Conservation (phyloP, 2,113 vertebrate genomes). For the Toxostoma redivivum region DNA sequence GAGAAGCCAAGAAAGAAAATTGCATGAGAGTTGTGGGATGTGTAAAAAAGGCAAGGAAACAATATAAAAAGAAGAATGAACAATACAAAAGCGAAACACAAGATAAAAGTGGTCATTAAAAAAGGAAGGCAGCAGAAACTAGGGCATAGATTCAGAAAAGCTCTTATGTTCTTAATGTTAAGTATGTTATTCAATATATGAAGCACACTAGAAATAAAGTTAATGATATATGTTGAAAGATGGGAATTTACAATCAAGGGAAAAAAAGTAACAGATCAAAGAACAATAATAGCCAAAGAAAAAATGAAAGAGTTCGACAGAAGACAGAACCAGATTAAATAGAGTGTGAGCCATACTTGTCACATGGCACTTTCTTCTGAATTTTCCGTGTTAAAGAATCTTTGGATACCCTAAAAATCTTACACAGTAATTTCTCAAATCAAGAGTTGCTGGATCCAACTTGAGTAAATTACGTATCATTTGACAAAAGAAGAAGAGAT, state of each 20-base stretch:
- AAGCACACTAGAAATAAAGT: not conserved
- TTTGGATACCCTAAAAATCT: not conserved
- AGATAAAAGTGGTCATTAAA: constrained; percentile 17
- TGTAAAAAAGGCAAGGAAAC: not conserved
- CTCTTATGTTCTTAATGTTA: constrained; percentile 12
- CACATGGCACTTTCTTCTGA: not conserved
- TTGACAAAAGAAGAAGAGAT: not conserved
- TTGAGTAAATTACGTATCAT: not conserved
- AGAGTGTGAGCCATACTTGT: not conserved
- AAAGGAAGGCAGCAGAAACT: not conserved
- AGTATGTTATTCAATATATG: not conserved
- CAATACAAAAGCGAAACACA: not conserved
- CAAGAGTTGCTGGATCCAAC: not conserved
- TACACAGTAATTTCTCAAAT: not conserved
- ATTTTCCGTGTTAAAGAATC: not conserved
- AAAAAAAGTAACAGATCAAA: not conserved
- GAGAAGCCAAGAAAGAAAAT: not conserved
- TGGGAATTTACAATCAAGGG: not conserved
- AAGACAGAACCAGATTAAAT: not conserved
- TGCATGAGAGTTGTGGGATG: not conserved
- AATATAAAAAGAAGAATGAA: not conserved
- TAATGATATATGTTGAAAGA: not conserved
- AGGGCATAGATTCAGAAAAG: not conserved
- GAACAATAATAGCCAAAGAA: not conserved
- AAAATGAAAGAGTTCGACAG: not conserved